Evolutionary conservation across 2,888 invertebrate species (phyloP), one percentile per base, ranked within the genome.

Genomic region (Andrena dorsata): DNA sequence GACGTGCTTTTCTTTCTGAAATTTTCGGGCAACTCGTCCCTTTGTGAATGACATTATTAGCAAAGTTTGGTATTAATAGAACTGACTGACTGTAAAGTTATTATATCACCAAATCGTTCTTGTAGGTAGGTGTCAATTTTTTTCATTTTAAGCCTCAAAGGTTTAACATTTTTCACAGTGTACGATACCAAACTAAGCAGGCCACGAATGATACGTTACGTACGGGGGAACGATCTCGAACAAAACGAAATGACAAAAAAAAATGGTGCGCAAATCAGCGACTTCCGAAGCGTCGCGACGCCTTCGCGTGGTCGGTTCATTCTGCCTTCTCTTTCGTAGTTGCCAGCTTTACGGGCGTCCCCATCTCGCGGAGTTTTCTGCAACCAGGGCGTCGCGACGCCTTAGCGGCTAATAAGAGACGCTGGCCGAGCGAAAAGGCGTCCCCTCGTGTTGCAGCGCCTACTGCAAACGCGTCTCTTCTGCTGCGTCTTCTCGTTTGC

Each of bases 321-420:
- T 76, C 73, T 63, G 66, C 56, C 73, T 72, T 61, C 49, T 47
- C 30, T 83, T 77, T 80, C 73, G 53, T 69, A 49, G 58, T 65
- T 74, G 75, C 41, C 58, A 86, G 78, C 80, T 86, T 84, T 86
- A 74, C 89, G 77, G 70, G 90, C 90, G 92, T 91, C 93, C 88
- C 93, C 93, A 93, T 93, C 93, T 93, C 90, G 90, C 93, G 93
- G 93, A 92, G 90, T 91, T 92, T 92, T 91, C 91, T 90, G 86
- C 87, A 93, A 93, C 90, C 91, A 88, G 77, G 86, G 91, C 92
- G 92, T 91, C 91, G 91, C 91, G 92, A 92, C 92, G 92, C 90
- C 91, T 92, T 91, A 87, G 90, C 88, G 72, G 92, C 90, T 92
- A 92, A 91, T 92, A 91, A 92, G 89, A 88, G 87, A 88, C 83